A percentile compares a stretch with the other conserved stretches of the same genome.
These are phyloP conservation scores for Nasonia giraulti DNA, from an alignment of 1,140 invertebrate species.

Conservation along the genomic window DNA sequence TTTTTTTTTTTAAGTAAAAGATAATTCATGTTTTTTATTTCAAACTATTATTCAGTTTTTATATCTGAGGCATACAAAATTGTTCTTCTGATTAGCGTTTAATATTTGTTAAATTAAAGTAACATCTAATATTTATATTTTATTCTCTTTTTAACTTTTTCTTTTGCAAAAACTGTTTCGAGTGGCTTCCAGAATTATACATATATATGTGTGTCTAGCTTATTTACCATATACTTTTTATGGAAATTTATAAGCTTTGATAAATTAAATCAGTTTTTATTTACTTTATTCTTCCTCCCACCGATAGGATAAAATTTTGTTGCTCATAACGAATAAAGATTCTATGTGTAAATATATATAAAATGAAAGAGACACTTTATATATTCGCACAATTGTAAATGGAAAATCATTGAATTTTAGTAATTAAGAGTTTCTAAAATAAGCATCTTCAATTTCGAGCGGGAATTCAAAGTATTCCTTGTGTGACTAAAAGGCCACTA, in stretches of 20 bases:
- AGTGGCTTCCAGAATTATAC: constrained; percentile 29
- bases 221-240: constrained; percentile 25
- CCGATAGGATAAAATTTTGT: constrained; percentile 28
- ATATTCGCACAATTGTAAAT: constrained; percentile 41
- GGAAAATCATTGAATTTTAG: constrained; percentile 36
- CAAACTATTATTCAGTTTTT: neutral
- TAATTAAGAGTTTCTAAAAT: constrained; percentile 31
- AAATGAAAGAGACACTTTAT: constrained; percentile 20
- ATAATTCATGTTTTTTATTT: neutral
- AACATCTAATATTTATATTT: constrained; percentile 24
- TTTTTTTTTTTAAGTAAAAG: neutral
- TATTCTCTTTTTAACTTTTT: constrained; percentile 5
- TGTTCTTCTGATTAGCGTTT: constrained; percentile 4
- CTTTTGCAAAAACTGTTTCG: neutral
- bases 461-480: constrained; percentile 29
- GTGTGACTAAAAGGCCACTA: neutral
- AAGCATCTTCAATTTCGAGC: constrained; percentile 6
- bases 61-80: constrained; percentile 1
- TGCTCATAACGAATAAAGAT: constrained; percentile 24
- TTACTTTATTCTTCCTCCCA: neutral
- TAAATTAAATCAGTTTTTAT: constrained; percentile 27
- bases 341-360: constrained; percentile 39
- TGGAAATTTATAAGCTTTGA: constrained; percentile 25
- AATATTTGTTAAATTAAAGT: constrained; percentile 33
- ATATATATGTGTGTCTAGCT: neutral